Conservation (phyloP, 2,113 vertebrate species). For the Chitala chitala region DNA sequence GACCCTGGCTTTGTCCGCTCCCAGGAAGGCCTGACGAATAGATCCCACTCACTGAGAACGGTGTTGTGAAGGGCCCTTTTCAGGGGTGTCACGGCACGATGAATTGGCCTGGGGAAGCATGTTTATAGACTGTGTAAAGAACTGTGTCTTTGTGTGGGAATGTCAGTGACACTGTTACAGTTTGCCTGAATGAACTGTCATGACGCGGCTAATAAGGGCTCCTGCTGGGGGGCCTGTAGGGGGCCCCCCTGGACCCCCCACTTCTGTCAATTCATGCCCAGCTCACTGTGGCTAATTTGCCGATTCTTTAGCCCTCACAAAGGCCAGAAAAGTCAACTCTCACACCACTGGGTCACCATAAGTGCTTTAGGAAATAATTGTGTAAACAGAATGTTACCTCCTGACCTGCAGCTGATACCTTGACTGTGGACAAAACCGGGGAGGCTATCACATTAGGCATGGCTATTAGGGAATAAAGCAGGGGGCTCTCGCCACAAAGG, state of each 20-base stretch:
- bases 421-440: constrained; percentile 74
- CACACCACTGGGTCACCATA: constrained; percentile 73
- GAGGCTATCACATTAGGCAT: constrained; percentile 79
- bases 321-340: constrained; percentile 80
- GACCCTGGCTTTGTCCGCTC: constrained; percentile 61
- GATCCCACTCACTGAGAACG: constrained; percentile 53
- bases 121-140: constrained; percentile 91
- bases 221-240: constrained; percentile 56
- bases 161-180: constrained; percentile 80
- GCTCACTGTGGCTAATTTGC: constrained; percentile 83
- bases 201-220: constrained; percentile 76
- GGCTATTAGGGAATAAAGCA: constrained; percentile 86
- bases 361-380: constrained; percentile 85
- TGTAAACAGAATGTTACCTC: constrained; percentile 95
- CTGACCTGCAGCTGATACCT: constrained; percentile 89
- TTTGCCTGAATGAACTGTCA: constrained; percentile 80
- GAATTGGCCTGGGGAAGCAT: constrained; percentile 75
- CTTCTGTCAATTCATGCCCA: constrained; percentile 77
- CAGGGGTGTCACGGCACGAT: constrained; percentile 67
- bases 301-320: constrained; percentile 74
- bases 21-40: constrained; percentile 48
- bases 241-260: constrained; percentile 68
- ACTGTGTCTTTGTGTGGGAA: constrained; percentile 83
- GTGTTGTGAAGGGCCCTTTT: constrained; percentile 62
- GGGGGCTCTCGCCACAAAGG: constrained; percentile 55